Base-by-base conservation (phyloP, 2,888 invertebrate species). In the Leptura quadrifasciata region DNA sequence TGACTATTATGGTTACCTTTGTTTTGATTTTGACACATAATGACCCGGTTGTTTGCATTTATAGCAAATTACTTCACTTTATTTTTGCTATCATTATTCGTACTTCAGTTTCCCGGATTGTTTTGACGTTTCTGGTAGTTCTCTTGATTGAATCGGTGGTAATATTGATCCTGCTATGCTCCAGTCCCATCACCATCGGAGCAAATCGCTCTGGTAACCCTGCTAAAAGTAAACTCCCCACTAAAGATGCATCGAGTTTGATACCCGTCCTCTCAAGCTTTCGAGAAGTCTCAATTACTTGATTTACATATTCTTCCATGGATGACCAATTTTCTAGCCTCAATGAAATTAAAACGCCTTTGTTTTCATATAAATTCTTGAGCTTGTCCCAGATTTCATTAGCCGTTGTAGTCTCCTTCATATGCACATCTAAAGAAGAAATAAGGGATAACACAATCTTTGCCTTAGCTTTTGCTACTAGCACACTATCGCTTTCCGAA, bases 231-330 rank as follows among this genome's bases (percentile, higher is more conserved):
- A 83, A 76, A n/a, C 83, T 81, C 12, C 83, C 84, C 15, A 82
- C 74, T 82, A 84, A 85, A 74, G 84, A 79, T 39, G 82, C 80
- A 47, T 76, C 73, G 1, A 85, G 80, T n/a, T 80, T 76, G 68
- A 86, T 85, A 9, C 85, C 85, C 10, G 84, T 86, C 55, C 83
- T 57, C 18, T 75, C 61, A 27, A 86, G 79, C 77, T 81, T 83
- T 69, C 85, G n/a, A n/a, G n/a, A n/a, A n/a, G n/a, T n/a, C n/a
- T n/a, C n/a, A n/a, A n/a, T n/a, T n/a, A n/a, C n/a, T n/a, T n/a
- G n/a, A n/a, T 79, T 85, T 0, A 86, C 81, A 68, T 86, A 86
- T 1, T 35, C 15, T 35, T 68, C 79, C 82, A 86, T 85, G 2
- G 79, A 78, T 12, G 74, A 79, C 67, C 76, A 80, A 71, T 84